Percentiles rank a stretch among this genome's conserved stretches.
Conservation (phyloP, 64 coral and sea anemone species). For the Cladopsammia gracilis region DNA sequence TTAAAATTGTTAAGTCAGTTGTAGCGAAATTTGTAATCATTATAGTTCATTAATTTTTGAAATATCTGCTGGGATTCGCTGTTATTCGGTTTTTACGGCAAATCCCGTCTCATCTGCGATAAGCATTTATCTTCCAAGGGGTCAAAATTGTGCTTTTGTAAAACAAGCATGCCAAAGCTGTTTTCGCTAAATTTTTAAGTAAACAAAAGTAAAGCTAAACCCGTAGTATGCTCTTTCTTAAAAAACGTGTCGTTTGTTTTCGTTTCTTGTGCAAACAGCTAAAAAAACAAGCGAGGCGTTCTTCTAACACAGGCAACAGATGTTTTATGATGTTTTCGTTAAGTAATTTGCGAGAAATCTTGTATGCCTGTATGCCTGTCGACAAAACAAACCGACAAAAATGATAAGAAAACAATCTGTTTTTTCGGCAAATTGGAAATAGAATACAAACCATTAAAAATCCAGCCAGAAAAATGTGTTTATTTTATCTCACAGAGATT, state of each 20-base stretch:
- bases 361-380: background rate
- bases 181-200: conserved; percentile 18
- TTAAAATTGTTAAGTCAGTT: background rate
- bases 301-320: background rate
- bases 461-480: background rate
- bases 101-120: conserved; percentile 8
- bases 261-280: conserved; percentile 16
- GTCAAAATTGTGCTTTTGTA: background rate
- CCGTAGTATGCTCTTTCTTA: background rate
- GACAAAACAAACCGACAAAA: conserved; percentile 52
- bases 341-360: conserved; percentile 23
- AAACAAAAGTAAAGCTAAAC: conserved; percentile 1
- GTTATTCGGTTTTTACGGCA: background rate
- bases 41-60: background rate
- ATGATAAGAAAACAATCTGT: conserved; percentile 58
- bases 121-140: conserved; percentile 8
- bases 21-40: background rate
- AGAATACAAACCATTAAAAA: conserved; percentile 22
- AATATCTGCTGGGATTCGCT: conserved; percentile 4
- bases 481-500: conserved; percentile 25
- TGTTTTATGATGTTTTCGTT: background rate
- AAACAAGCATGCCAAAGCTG: conserved; percentile 22
- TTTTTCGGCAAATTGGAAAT: conserved; percentile 20
- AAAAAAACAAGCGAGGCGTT: background rate
- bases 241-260: conserved; percentile 3